These are phyloP conservation scores for Turdus rufiventris DNA, from an alignment of 2,113 vertebrate species.

Conservation along the genomic window DNA sequence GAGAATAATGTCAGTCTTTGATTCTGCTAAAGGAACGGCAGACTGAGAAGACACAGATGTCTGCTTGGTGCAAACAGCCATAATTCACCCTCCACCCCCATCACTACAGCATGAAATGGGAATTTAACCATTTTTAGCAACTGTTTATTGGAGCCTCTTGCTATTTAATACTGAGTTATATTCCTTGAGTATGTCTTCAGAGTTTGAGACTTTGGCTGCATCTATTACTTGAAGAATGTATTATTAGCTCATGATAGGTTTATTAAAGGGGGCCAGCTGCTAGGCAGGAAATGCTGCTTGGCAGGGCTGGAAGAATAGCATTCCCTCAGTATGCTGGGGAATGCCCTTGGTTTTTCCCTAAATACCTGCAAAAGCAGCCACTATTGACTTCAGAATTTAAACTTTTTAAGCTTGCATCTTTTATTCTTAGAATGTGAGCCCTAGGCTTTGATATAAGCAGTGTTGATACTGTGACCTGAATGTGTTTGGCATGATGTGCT, in stretches of 20 bases:
- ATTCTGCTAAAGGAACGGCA: neutral
- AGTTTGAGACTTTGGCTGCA: neutral
- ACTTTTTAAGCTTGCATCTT: neutral
- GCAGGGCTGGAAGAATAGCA: neutral
- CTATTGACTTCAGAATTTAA: neutral
- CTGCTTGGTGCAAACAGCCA: neutral
- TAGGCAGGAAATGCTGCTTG: neutral
- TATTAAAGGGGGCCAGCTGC: neutral
- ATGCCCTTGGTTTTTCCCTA: neutral
- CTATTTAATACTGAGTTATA: neutral
- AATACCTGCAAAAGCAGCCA: neutral
- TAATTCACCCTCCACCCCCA: neutral
- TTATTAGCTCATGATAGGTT: neutral
- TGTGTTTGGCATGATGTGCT: neutral
- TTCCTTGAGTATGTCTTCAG: neutral
- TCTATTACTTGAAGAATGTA: neutral
- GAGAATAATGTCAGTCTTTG: slow-evolving; percentile 7
- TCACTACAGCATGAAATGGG: neutral
- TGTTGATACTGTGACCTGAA: neutral
- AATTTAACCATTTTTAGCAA: neutral
- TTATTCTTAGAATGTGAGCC: neutral
- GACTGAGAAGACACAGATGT: slow-evolving; percentile 6
- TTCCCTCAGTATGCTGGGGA: neutral
- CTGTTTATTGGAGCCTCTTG: neutral
- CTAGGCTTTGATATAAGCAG: neutral